A percentile compares a stretch with the other conserved stretches of the same genome.
phyloP scores from a whole-genome alignment of 2,888 invertebrate species.

The Acanthosepion pharaonis region DNA sequence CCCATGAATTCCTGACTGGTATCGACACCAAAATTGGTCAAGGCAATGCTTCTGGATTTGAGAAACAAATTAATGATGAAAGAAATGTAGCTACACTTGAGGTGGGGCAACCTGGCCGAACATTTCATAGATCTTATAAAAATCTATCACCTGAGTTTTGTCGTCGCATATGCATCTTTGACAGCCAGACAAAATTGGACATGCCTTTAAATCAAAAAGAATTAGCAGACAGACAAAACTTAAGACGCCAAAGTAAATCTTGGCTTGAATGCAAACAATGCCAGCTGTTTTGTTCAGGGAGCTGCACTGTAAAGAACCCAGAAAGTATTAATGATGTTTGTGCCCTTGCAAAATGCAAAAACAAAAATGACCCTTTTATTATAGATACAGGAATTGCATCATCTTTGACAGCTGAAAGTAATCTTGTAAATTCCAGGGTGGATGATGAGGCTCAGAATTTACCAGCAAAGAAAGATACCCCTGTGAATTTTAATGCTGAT shows the following conservation, averaged over 20 bases:
- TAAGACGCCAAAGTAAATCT: not conserved
- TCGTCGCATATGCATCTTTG: not conserved
- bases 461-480: not conserved
- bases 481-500: not conserved
- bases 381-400: not conserved
- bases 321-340: not conserved
- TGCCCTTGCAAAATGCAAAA: not conserved
- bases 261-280: not conserved
- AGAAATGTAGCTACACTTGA: not conserved
- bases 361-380: not conserved
- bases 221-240: not conserved
- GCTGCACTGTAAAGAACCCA: not conserved
- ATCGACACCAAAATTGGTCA: not conserved
- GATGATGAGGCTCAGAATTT: not conserved
- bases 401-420: not conserved
- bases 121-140: constrained; percentile 1
- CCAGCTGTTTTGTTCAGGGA: not conserved
- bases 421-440: not conserved
- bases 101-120: not conserved
- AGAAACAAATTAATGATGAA: not conserved
- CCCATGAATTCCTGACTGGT: not conserved
- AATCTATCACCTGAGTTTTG: not conserved
- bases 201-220: not conserved
- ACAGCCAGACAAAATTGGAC: not conserved
- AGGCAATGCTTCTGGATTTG: not conserved